These are phyloP conservation scores for Drosophila nr. perissopoda DNA, from an alignment of 2,888 invertebrate species.

Conservation along the genomic window DNA sequence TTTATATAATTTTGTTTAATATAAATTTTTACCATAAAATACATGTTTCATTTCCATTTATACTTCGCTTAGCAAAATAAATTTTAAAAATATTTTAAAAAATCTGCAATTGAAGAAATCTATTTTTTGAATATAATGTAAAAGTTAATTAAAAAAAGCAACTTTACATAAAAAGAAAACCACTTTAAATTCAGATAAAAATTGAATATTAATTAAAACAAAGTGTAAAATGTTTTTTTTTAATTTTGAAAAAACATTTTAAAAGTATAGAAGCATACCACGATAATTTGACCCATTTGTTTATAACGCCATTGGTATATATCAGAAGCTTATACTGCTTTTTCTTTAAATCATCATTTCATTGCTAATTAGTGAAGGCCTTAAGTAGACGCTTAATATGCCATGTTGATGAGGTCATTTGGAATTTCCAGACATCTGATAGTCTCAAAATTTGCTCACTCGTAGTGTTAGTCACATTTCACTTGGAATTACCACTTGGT, in stretches of 20 bases:
- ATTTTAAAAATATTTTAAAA: neutral
- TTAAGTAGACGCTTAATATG: neutral
- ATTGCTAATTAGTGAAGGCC: neutral
- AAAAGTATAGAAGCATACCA: neutral
- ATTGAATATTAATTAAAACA: neutral
- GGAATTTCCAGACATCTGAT: neutral
- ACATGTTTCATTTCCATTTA: neutral
- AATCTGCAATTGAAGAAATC: neutral
- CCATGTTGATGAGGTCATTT: neutral
- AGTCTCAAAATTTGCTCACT: constrained; percentile 32
- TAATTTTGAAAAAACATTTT: neutral
- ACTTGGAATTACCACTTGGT: constrained; percentile 31
- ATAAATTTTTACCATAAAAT: neutral
- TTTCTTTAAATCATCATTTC: neutral
- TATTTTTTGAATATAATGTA: neutral
- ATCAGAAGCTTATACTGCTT: neutral
- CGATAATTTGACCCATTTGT: neutral
- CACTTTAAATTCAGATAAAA: neutral
- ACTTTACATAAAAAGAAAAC: neutral
- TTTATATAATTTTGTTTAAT: neutral
- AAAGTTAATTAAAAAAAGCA: neutral
- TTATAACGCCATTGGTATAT: neutral
- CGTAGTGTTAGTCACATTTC: constrained; percentile 25
- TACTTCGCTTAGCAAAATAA: neutral
- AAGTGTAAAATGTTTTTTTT: neutral